Percentiles rank a stretch among this genome's conserved stretches.
phyloP scores from a whole-genome alignment of 2,888 invertebrate genomes.

The Stenotaenia linearis region DNA sequence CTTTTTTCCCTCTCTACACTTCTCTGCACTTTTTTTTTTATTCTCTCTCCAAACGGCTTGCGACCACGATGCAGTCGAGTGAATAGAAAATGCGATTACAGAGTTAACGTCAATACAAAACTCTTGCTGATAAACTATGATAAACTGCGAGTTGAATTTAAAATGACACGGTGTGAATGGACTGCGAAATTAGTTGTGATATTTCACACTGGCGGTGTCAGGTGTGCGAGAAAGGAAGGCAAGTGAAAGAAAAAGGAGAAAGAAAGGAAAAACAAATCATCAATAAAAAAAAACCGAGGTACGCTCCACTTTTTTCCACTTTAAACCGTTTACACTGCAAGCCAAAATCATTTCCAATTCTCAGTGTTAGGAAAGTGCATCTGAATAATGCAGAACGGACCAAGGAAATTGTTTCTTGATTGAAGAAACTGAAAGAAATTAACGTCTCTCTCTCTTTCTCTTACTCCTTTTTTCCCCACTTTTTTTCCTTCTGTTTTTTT shows the following conservation, averaged over 20 bases:
- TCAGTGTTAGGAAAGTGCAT: slow-evolving; percentile 23
- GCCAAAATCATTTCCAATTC: slow-evolving; percentile 8
- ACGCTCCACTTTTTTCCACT: not conserved
- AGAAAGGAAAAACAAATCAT: not conserved
- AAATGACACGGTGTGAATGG: not conserved
- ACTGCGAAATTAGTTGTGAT: not conserved
- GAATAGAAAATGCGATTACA: not conserved
- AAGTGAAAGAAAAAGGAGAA: not conserved
- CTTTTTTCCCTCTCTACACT: not conserved
- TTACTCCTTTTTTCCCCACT: not conserved
- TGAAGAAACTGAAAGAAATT: not conserved
- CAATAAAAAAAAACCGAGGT: not conserved
- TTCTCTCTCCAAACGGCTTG: not conserved
- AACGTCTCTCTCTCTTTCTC: not conserved
- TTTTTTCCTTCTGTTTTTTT: not conserved
- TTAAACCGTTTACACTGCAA: not conserved
- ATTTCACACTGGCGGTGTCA: not conserved
- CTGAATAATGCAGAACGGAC: slow-evolving; percentile 24
- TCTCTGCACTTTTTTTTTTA: no score
- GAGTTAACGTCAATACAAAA: not conserved
- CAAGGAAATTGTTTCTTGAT: not conserved
- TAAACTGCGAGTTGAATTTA: not conserved
- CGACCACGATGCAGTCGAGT: not conserved
- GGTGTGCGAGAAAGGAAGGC: not conserved
- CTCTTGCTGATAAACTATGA: not conserved